Evolutionary conservation across 2,113 vertebrate genomes (phyloP).

Genomic region (Trematocara unimaculatum): DNA sequence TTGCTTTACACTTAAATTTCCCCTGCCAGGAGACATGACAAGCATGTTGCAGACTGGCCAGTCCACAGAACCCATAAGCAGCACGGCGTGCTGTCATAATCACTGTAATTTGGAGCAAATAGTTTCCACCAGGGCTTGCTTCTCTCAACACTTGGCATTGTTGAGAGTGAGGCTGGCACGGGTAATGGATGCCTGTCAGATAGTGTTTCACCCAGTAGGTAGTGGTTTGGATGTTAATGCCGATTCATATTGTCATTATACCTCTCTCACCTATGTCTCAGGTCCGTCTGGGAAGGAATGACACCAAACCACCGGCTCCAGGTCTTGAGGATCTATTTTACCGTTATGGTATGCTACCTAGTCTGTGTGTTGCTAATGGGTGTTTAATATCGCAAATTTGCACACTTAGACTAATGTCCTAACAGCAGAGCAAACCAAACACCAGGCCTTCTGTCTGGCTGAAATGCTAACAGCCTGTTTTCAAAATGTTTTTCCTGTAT

Average conservation of each 20-base stretch:
- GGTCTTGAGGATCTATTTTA: slow-evolving; percentile 76
- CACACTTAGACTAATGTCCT: slow-evolving; percentile 10
- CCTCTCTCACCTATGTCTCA: slow-evolving; percentile 38
- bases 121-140: slow-evolving; percentile 47
- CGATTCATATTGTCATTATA: not conserved
- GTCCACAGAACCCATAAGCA: not conserved
- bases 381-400: slow-evolving; percentile 35
- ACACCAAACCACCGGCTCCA: slow-evolving; percentile 63
- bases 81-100: slow-evolving; percentile 26
- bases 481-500: slow-evolving; percentile 33
- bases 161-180: not conserved
- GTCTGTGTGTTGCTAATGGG: slow-evolving; percentile 16
- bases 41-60: not conserved
- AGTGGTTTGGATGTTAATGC: not conserved
- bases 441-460: slow-evolving; percentile 23
- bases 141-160: slow-evolving; percentile 9
- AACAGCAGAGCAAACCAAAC: not conserved
- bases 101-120: slow-evolving; percentile 47
- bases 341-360: slow-evolving; percentile 53
- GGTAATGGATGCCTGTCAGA: not conserved
- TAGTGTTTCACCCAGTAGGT: slow-evolving; percentile 11
- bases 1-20: slow-evolving; percentile 6
- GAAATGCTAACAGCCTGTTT: not conserved
- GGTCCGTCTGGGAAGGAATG: slow-evolving; percentile 67
- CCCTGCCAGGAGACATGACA: slow-evolving; percentile 8